Base-by-base conservation (phyloP, 2,888 invertebrate genomes). In the Plemyria rubiginata region DNA sequence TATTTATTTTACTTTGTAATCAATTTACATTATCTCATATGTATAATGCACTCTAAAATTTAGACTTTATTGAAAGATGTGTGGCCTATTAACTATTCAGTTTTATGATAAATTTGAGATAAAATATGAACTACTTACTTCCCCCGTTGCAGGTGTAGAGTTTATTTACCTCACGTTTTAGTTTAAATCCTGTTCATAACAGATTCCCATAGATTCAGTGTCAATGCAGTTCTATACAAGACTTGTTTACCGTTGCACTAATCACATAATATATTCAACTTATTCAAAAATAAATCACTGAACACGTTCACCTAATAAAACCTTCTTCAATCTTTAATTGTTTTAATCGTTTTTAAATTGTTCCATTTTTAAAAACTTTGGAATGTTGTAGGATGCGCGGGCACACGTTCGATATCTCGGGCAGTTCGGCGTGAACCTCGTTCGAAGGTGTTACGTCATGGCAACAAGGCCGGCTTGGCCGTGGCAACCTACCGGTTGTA, bases 361-460 rank as follows among this genome's bases (percentile, higher is more conserved):
- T 38, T 54, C 49, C 48, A 59, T 59, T 48, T 52, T 52, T 15
- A 40, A 54, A 49, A 53, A 55, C 72, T 79, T 75, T 77, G 60
- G 67, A 76, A 72, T 72, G 64, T 73, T 67, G 68, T 66, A 57
- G 72, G 74, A 76, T 78, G 77, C 84, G 85, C 85, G 70, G 52
- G 82, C 84, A 84, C 89, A 82, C 85, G 78, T 76, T 78, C 80
- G 82, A 61, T 75, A 71, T 76, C 76, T 75, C 70, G 74, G 79
- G 75, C 81, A 75, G 79, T 74, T 82, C 75, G 71, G 66, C 70
- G 70, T 56, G 57, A 68, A 70, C 67, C 51, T 73, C 77, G 78
- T 77, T 82, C 83, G 83, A 76, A 78, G 73, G 79, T 46, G 65
- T 90, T 86, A 87, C 89, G 88, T 90, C 89, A 90, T 78, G 70